Evolutionary conservation across 2,113 vertebrate species (phyloP), one percentile per base, ranked within the genome.

Genomic region (Phycodurus eques): DNA sequence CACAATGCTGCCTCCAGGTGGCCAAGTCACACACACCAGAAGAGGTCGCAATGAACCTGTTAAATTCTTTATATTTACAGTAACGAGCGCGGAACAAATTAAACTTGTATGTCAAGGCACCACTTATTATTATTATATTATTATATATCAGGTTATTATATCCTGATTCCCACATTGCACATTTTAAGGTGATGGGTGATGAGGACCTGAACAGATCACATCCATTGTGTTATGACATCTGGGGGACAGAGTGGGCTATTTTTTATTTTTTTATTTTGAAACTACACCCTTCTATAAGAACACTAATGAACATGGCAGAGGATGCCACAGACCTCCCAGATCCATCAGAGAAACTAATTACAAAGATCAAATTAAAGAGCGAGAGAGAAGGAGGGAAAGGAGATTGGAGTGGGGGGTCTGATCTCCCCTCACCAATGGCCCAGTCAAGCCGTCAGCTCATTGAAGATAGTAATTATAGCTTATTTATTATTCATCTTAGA

Each of bases 401-500:
- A 93, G 91, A 91, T 56, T 20, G 27, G 5, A 1, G 68, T 70
- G 80, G 10, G 2, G 72, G 80, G 68, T 77, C n/a, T 43, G 53
- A 68, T 71, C 75, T 78, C 91, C 92, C 92, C 95, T 94, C 94
- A 94, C 94, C 93, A 93, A 92, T 95, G 95, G 96, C 94, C 93
- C 91, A 86, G 93, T 89, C 94, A 92, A 94, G 93, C 93, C 92
- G 89, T 93, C 91, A 93, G 93, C 95, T 94, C 93, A 92, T 94
- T 90, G 94, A 96, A 94, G 96, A 95, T 95, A 93, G 94, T 97
- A 96, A 98, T 98, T 98, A 97, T 89, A 92, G 90, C 94, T 96
- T 95, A 98, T 98, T 96, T 96, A 98, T 98, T 98, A 97, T 98
- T 98, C 95, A 97, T 98, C 93, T 94, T 93, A 92, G 92, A 94